A percentile compares a stretch with the other conserved stretches of the same genome.
phyloP scores from a whole-genome alignment of 2,888 invertebrate genomes.

The Latrodectus elegans region DNA sequence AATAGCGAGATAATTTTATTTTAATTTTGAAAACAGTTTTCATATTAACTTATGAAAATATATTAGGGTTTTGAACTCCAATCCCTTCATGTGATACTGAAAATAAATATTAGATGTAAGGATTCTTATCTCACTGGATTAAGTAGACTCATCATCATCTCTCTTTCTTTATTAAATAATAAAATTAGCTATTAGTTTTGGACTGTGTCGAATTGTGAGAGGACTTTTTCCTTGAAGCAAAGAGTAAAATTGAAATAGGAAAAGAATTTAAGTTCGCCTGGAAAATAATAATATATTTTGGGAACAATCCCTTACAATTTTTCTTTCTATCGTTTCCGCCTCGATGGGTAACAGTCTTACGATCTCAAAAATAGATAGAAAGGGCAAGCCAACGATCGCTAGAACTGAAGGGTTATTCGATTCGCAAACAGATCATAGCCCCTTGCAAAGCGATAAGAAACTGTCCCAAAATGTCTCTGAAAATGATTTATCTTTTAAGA shows the following conservation, averaged over 20 bases:
- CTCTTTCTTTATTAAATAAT: too few relatives aligned
- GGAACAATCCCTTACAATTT: constrained; percentile 35
- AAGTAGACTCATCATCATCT: too few relatives aligned
- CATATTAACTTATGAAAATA: too few relatives aligned
- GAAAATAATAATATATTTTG: constrained; percentile 1
- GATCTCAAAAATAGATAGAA: constrained; percentile 59
- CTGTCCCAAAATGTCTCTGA: constrained; percentile 47
- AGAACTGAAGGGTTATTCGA: constrained; percentile 30
- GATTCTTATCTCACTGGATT: too few relatives aligned
- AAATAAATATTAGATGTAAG: too few relatives aligned
- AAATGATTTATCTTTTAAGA: constrained; percentile 16
- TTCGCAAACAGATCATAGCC: constrained; percentile 58
- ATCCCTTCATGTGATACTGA: too few relatives aligned
- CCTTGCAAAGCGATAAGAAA: constrained; percentile 49
- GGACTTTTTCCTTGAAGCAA: too few relatives aligned
- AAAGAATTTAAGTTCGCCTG: not conserved
- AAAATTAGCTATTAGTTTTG: too few relatives aligned
- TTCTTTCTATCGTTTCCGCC: constrained; percentile 22
- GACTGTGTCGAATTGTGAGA: too few relatives aligned
- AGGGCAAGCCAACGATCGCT: constrained; percentile 37
- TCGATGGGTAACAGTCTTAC: constrained; percentile 54
- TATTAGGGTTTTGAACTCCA: too few relatives aligned
- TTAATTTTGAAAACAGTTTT: too few relatives aligned
- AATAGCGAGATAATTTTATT: too few relatives aligned
- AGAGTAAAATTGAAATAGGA: not conserved